Base-by-base conservation (phyloP, 2,888 invertebrate species). In the Thalpophila matura region DNA sequence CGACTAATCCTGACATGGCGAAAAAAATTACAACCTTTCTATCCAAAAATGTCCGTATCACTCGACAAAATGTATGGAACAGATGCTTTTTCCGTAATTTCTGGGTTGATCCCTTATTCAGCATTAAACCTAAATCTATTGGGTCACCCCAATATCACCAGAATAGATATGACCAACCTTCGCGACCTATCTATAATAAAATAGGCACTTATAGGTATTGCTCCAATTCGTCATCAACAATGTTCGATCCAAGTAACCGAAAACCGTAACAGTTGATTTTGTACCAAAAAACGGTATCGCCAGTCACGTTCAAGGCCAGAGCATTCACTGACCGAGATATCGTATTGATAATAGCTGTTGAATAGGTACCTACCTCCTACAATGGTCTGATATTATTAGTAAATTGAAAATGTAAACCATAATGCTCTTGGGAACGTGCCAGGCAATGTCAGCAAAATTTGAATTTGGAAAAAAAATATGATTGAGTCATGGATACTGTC, bases 301-400 rank as follows among this genome's bases (percentile, higher is more conserved):
- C 80, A 86, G 85, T 89, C 90, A 91, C 85, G 90, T 87, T 90
- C 90, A 91, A 89, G 91, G 91, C 61, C 84, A 73, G 54, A 65
- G 85, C 91, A 90, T 88, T 90, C 88, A 82, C 90, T 89, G 88
- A 86, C 89, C 88, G 86, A 86, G 79, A 75, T 88, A 83, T 74
- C 66, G 74, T 79, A 81, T 80, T 74, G 77, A 61, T 78, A 79
- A 50, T 70, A 61, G 50, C 46, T 64, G 69, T 62, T 60, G 37
- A 31, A 53, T 43, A 26, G 37, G 51, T 55, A 58, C 42, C n/a
- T n/a, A n/a, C n/a, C n/a, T n/a, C n/a, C n/a, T 51, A 58, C 27
- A 46, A 73, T 57, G 31, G 43, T 16, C 12, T 35, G 20, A 40
- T 61, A 67, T 56, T 71, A 64, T 43, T 63, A 2, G 16, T 63